These are phyloP conservation scores for Zaprionus nigranus DNA, from an alignment of 1,140 invertebrate genomes.

Conservation along the genomic window DNA sequence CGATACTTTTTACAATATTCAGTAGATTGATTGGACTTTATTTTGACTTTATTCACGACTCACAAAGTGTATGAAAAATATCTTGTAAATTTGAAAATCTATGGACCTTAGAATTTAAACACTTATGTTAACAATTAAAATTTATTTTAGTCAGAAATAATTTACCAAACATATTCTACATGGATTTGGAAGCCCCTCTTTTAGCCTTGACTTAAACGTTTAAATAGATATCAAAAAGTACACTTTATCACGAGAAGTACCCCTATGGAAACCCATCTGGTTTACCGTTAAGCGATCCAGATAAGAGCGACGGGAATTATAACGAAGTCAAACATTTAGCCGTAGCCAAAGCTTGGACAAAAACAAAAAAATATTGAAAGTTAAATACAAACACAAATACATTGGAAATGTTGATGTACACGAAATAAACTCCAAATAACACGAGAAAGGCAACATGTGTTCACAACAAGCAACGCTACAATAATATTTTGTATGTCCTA, in stretches of 20 bases:
- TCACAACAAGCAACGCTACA: not conserved
- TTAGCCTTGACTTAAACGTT: not conserved
- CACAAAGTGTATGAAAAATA: too few species aligned
- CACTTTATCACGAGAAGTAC: conserved; percentile 12
- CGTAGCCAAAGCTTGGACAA: not conserved
- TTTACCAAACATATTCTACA: too few species aligned
- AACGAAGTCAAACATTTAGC: conserved; percentile 71
- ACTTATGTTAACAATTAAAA: too few species aligned
- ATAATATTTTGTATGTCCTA: not conserved
- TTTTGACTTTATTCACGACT: too few species aligned
- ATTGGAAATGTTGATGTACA: conserved; percentile 64
- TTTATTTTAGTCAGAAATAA: too few species aligned
- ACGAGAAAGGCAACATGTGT: not conserved
- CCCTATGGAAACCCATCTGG: conserved; percentile 40
- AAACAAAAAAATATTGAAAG: conserved; percentile 62
- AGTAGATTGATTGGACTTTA: too few species aligned
- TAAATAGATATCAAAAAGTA: not conserved
- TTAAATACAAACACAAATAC: conserved; percentile 68
- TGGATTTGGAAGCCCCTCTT: too few species aligned
- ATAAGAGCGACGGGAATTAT: conserved; percentile 66
- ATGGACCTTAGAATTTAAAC: too few species aligned
- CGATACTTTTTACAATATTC: too few species aligned
- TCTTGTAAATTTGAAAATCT: too few species aligned
- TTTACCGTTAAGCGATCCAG: conserved; percentile 50
- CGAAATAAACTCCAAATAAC: not conserved